A percentile compares a stretch with the other conserved stretches of the same genome.
phyloP scores from a whole-genome alignment of 92 coral and sea anemone species.

The Pocillopora grandis region DNA sequence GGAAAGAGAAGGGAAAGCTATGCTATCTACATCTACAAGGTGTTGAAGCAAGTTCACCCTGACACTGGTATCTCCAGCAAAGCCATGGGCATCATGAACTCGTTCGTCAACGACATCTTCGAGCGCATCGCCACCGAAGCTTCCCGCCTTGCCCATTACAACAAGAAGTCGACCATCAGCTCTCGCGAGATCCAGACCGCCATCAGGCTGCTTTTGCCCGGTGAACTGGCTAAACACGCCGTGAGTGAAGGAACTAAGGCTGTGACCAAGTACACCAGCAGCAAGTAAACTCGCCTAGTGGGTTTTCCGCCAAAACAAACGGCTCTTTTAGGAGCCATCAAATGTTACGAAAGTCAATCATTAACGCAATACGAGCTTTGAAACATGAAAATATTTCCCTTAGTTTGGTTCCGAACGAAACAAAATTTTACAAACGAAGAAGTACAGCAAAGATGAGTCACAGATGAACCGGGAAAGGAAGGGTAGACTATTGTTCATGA shows the following conservation, averaged over 20 bases:
- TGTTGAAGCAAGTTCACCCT: conserved; percentile 97
- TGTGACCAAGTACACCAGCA: conserved; percentile 96
- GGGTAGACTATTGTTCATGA: too few species aligned
- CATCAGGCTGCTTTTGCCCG: conserved; percentile 80
- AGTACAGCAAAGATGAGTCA: too few species aligned
- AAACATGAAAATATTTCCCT: too few species aligned
- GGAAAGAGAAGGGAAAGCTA: conserved; percentile 88
- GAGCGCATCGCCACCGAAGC: conserved; percentile 91
- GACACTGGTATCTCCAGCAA: conserved; percentile 99
- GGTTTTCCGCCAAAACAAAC: conserved; percentile 31
- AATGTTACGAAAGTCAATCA: conserved; percentile 22
- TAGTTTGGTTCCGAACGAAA: too few species aligned
- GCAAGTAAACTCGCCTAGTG: conserved; percentile 72
- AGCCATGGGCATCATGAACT: conserved; percentile 97
- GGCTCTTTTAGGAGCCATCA: conserved; percentile 58
- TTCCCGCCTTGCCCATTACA: conserved; percentile 88
- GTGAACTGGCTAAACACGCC: conserved; percentile 99
- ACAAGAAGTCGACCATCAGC: conserved; percentile 87
- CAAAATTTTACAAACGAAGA: too few species aligned
- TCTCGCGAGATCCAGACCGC: conserved; percentile 93
- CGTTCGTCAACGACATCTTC: conserved; percentile 94
- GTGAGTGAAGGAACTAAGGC: conserved; percentile 99
- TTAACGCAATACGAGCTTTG: not conserved
- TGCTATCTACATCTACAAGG: conserved; percentile 96
- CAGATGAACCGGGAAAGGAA: too few species aligned